These are phyloP conservation scores for Cairina moschata DNA, from an alignment of 2,113 vertebrate genomes.

Conservation along the genomic window DNA sequence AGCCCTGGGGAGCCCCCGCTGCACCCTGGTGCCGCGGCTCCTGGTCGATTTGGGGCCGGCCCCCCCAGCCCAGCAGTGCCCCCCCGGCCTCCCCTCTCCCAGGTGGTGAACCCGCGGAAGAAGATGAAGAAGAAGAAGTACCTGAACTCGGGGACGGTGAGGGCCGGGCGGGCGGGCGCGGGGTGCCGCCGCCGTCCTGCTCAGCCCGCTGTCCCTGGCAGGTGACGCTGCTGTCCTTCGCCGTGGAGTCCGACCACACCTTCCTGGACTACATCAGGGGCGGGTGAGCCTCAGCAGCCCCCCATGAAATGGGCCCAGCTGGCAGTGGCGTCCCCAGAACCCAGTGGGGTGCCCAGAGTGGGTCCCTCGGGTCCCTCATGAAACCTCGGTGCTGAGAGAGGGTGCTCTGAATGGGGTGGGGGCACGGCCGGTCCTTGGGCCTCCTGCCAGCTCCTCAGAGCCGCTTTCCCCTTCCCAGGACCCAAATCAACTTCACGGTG, in stretches of 20 bases:
- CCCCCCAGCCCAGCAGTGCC: no score
- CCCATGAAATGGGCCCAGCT: background rate
- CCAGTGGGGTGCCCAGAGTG: background rate
- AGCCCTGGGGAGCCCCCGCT: no score
- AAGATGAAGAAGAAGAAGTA: constrained; percentile 99
- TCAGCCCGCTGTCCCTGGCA: constrained; percentile 54
- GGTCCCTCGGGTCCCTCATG: background rate
- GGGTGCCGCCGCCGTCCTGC: no score
- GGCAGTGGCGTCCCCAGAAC: background rate
- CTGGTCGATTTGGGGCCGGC: no score
- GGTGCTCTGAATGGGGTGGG: background rate
- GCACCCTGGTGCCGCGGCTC: no score
- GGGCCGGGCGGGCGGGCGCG: background rate
- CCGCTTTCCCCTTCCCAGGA: constrained; percentile 72
- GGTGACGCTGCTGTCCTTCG: constrained; percentile 93
- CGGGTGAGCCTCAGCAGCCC: constrained; percentile 76
- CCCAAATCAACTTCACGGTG: constrained; percentile 97
- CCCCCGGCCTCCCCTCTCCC: background rate
- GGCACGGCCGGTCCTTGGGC: background rate
- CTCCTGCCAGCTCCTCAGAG: background rate
- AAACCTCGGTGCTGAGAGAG: background rate
- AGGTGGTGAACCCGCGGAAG: constrained; percentile 94
- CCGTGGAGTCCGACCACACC: constrained; percentile 91
- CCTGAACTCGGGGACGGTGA: constrained; percentile 92
- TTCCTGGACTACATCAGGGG: constrained; percentile 97